Base-by-base conservation (phyloP, 1,140 invertebrate genomes). In the Melitaea cinxia region DNA sequence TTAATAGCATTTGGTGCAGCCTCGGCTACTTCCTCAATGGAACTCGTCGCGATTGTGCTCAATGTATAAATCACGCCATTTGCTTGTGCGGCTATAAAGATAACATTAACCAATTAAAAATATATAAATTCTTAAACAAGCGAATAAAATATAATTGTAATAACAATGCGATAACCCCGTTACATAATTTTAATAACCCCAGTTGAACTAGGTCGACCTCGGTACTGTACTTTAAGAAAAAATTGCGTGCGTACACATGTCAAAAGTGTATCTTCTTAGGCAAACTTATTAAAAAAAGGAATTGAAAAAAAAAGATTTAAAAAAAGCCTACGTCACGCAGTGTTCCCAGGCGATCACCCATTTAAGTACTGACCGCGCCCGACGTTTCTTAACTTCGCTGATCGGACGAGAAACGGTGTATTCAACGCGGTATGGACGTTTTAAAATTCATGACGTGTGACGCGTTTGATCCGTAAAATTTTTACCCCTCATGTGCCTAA, bases 11-110 rank as follows among this genome's bases (percentile, higher is more conserved):
- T 86, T 2, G 97, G 96, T 1, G 96, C 95, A 3, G 94, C 94
- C 60, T 92, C 75, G 0, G 95, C 95, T 0, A 99, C 94, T 83
- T 98, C 97, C 91, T 99, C 98, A 54, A 99, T 93, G 15, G 96
- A 97, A 60, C 93, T 95, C 0, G 97, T 99, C 0, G 97, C 93
- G 37, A 98, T 92, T 0, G 97, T 99, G 66, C 96, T 97, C 35
- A 98, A 88, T 28, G 95, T 97, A 76, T 95, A 98, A 42, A 98
- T 93, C 0, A 95, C 95, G 6, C 94, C 94, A 57, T 94, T 91
- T 35, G 91, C 90, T 70, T 94, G 93, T 12, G 96, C 97, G 77
- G 97, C 97, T 96, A 50, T 39, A 72, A 3, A 52, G n/a, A 91
- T 26, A 55, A n/a, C n/a, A n/a, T n/a, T n/a, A 26, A 23, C 12